Percentiles rank a stretch among this genome's conserved stretches.
Conservation (phyloP, 1,140 invertebrate species). For the Marisa cornuarietis region DNA sequence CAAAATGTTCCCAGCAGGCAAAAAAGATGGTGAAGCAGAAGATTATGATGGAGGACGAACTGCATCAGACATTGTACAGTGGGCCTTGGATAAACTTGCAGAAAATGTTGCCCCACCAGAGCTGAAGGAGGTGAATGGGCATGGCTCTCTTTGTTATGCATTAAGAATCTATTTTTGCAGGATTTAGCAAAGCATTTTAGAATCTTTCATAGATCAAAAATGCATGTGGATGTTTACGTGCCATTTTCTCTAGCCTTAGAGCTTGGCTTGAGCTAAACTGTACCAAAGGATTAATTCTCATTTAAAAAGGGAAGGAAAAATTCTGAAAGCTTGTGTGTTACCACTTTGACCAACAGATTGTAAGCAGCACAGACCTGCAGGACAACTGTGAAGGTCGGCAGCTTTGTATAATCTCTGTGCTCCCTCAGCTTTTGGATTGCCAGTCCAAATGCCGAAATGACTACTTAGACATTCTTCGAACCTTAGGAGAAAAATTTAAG, state of each 20-base stretch:
- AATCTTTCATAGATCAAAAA: background rate
- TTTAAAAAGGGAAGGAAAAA: background rate
- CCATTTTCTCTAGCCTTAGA: too few species aligned
- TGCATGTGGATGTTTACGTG: too few species aligned
- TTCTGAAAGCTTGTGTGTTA: too few species aligned
- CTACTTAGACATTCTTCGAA: slow-evolving; percentile 81
- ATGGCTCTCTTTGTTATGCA: background rate
- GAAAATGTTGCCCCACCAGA: slow-evolving; percentile 92
- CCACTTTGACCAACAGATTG: slow-evolving; percentile 61
- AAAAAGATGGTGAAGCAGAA: slow-evolving; percentile 80
- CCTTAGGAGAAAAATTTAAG: slow-evolving; percentile 92
- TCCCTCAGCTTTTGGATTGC: slow-evolving; percentile 98
- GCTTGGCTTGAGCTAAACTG: too few species aligned
- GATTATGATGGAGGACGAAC: slow-evolving; percentile 89
- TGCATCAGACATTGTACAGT: slow-evolving; percentile 87
- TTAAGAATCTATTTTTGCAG: background rate
- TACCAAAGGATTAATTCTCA: too few species aligned
- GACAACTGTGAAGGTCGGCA: slow-evolving; percentile 84
- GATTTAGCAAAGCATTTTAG: background rate
- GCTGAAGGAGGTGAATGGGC: slow-evolving; percentile 75
- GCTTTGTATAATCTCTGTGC: slow-evolving; percentile 90
- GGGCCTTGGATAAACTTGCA: slow-evolving; percentile 85
- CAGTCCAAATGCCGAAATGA: slow-evolving; percentile 92
- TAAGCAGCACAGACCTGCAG: slow-evolving; percentile 73
- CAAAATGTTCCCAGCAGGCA: slow-evolving; percentile 89